phyloP scores from a whole-genome alignment of 2,113 vertebrate species.

The Trematomus loennbergii region DNA sequence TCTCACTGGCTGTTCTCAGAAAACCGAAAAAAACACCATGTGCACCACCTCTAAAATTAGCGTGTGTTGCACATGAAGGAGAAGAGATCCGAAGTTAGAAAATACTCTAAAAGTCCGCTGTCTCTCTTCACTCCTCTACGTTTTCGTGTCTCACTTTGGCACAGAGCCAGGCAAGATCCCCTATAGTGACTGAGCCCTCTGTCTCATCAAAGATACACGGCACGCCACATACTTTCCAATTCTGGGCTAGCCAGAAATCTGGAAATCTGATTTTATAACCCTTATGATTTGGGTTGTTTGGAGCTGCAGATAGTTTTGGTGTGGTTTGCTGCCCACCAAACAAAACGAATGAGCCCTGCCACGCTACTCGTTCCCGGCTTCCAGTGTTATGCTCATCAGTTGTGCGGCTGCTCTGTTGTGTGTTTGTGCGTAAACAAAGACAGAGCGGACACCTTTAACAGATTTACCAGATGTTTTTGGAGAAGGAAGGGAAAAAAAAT shows the following conservation, averaged over 20 bases:
- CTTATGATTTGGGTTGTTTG: conserved; percentile 79
- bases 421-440: conserved; percentile 79
- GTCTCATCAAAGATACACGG: conserved; percentile 78
- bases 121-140: conserved; percentile 61
- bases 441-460: conserved; percentile 75
- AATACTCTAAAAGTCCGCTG: conserved; percentile 64
- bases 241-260: conserved; percentile 81
- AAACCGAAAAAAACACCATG: conserved; percentile 72
- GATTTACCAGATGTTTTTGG: conserved; percentile 77
- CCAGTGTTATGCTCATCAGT: conserved; percentile 72
- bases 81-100: conserved; percentile 62
- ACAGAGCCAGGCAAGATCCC: conserved; percentile 57
- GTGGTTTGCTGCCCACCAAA: conserved; percentile 74
- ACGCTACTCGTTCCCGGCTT: conserved; percentile 56
- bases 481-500: conserved; percentile 57
- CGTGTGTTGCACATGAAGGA: conserved; percentile 62
- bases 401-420: conserved; percentile 72
- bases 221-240: conserved; percentile 79
- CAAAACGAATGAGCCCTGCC: conserved; percentile 63
- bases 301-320: conserved; percentile 79
- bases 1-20: conserved; percentile 79
- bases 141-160: conserved; percentile 72
- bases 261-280: conserved; percentile 83
- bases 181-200: conserved; percentile 46
- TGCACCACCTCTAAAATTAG: conserved; percentile 84